phyloP scores from a whole-genome alignment of 2,888 invertebrate genomes.

The Perizoma flavofasciatum region DNA sequence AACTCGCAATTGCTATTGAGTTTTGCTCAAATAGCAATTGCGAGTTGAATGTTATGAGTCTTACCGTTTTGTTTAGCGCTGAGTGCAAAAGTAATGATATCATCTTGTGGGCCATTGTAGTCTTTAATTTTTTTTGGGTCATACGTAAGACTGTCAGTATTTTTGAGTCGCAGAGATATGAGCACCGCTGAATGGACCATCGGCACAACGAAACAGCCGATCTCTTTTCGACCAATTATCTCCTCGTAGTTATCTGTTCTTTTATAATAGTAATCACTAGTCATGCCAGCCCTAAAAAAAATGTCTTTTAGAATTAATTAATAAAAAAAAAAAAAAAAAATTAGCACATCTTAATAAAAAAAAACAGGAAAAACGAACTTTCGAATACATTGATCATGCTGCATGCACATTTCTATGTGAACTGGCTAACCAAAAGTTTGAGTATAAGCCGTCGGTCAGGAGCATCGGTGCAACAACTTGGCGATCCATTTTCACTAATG shows the following conservation, averaged over 20 bases:
- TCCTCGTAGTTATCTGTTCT: constrained; percentile 93
- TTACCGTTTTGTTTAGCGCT: constrained; percentile 88
- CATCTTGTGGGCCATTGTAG: constrained; percentile 93
- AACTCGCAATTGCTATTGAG: too few species aligned
- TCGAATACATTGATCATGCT: constrained; percentile 30
- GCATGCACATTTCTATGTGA: constrained; percentile 40
- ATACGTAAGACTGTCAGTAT: constrained; percentile 89
- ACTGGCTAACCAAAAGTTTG: constrained; percentile 93
- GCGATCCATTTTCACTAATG: constrained; percentile 85
- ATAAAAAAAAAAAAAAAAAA: neutral
- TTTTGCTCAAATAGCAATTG: too few species aligned
- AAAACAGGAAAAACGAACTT: too few species aligned
- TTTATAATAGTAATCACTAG: constrained; percentile 91
- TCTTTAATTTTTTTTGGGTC: constrained; percentile 82
- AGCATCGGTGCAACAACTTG: constrained; percentile 93
- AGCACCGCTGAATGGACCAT: constrained; percentile 96
- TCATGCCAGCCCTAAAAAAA: constrained; percentile 88
- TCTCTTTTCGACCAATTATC: constrained; percentile 87
- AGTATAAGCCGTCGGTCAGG: constrained; percentile 93
- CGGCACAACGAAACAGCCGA: constrained; percentile 92
- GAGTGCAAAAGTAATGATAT: constrained; percentile 95
- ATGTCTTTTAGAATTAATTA: neutral
- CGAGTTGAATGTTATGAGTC: too few species aligned
- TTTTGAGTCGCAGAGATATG: constrained; percentile 86
- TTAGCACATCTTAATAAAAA: too few species aligned